Conservation (phyloP, 2,888 invertebrate species). For the Temnothorax rugatulus region DNA sequence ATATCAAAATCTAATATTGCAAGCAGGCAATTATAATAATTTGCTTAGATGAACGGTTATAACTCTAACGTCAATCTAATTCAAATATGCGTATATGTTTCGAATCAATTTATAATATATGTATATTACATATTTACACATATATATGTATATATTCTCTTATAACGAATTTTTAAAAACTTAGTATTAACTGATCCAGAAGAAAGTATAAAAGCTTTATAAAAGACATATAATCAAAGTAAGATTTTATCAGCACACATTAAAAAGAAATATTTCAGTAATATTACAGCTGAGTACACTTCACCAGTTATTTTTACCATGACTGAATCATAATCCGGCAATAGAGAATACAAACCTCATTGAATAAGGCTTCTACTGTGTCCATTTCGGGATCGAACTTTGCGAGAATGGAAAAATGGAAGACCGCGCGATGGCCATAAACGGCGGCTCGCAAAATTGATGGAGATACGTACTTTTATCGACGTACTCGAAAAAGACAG, state of each 20-base stretch:
- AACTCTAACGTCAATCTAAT: neutral
- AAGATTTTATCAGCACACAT: neutral
- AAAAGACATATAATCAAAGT: too few relatives aligned
- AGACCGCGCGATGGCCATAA: constrained; percentile 37
- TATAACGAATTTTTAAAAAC: neutral
- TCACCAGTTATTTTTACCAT: neutral
- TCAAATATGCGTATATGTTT: neutral
- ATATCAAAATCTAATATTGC: neutral
- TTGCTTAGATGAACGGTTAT: constrained; percentile 24
- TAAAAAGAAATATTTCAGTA: neutral
- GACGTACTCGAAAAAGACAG: constrained; percentile 70
- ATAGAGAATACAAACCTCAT: constrained; percentile 4
- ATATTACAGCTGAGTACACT: neutral
- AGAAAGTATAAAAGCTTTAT: neutral
- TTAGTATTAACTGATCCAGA: neutral
- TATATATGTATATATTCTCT: neutral
- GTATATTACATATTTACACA: neutral
- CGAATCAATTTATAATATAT: neutral
- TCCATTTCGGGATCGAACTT: neutral
- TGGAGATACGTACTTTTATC: constrained; percentile 76
- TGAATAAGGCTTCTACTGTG: neutral
- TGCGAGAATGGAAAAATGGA: constrained; percentile 11
- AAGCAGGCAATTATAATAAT: neutral
- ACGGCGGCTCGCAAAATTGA: constrained; percentile 64
- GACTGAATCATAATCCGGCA: neutral